phyloP scores from a whole-genome alignment of 2,113 vertebrate species.

The Xiphorhynchus elegans region DNA sequence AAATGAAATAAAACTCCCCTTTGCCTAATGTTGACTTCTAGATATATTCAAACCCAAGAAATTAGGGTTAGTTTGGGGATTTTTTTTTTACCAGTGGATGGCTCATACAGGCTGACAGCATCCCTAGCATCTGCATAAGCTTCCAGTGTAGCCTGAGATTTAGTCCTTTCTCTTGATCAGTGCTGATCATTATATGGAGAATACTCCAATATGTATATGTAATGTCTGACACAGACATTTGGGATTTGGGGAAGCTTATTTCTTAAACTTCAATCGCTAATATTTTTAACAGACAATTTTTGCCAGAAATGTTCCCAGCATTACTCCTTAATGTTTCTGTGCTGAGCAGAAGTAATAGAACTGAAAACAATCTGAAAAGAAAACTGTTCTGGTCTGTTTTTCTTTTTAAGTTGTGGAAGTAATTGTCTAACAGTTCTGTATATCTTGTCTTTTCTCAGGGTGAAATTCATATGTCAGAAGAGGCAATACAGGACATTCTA shows the following conservation, averaged over 20 bases:
- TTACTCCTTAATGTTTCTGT: background rate
- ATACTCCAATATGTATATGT: background rate
- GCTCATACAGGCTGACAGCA: background rate
- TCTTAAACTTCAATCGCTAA: background rate
- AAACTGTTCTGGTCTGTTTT: background rate
- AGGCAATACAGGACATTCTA: conserved; percentile 96
- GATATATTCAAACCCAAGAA: background rate
- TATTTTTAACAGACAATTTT: background rate
- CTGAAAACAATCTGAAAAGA: background rate
- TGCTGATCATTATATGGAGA: background rate
- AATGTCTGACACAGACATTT: background rate
- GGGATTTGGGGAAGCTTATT: background rate
- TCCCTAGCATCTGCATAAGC: background rate
- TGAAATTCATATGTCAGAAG: conserved; percentile 98
- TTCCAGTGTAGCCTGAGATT: background rate
- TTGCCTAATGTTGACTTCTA: background rate
- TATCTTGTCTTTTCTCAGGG: conserved; percentile 72
- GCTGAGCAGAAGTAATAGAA: background rate
- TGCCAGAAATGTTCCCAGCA: background rate
- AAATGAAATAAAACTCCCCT: background rate
- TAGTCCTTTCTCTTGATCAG: background rate
- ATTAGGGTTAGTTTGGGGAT: background rate
- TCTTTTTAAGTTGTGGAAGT: background rate
- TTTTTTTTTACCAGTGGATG: background rate
- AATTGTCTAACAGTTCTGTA: background rate